Evolutionary conservation across 1,140 invertebrate genomes (phyloP).

Genomic region (Aphaenogaster floridana): DNA sequence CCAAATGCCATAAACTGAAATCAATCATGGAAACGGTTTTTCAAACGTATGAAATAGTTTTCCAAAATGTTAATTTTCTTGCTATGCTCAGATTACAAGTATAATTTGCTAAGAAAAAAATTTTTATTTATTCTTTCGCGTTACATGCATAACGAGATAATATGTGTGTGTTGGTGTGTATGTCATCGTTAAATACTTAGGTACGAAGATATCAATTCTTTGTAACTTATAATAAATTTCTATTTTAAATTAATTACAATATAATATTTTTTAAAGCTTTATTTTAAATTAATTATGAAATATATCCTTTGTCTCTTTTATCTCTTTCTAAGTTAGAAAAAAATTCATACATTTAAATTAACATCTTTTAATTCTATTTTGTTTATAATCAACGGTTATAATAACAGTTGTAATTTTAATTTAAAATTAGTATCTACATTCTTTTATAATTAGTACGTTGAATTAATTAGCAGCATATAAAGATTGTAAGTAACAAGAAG

Average conservation of each 20-base stretch:
- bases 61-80: not conserved
- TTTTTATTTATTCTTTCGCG: not conserved
- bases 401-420: not conserved
- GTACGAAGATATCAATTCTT: not conserved
- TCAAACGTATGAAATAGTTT: not conserved
- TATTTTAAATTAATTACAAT: not conserved
- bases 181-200: not conserved
- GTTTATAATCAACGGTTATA: not conserved
- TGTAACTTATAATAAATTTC: not conserved
- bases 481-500: not conserved
- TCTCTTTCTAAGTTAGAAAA: not conserved
- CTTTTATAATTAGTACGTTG: not conserved
- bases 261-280: not conserved
- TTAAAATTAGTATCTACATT: not conserved
- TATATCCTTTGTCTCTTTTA: not conserved
- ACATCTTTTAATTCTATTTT: not conserved
- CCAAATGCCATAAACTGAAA: not conserved
- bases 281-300: constrained; percentile 8
- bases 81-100: not conserved
- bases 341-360: not conserved
- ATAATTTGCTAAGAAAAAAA: not conserved
- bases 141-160: not conserved
- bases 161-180: not conserved
- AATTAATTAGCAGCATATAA: not conserved
- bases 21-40: not conserved